Conservation (phyloP, 1,140 invertebrate genomes). For the Anadara kagoshimensis region DNA sequence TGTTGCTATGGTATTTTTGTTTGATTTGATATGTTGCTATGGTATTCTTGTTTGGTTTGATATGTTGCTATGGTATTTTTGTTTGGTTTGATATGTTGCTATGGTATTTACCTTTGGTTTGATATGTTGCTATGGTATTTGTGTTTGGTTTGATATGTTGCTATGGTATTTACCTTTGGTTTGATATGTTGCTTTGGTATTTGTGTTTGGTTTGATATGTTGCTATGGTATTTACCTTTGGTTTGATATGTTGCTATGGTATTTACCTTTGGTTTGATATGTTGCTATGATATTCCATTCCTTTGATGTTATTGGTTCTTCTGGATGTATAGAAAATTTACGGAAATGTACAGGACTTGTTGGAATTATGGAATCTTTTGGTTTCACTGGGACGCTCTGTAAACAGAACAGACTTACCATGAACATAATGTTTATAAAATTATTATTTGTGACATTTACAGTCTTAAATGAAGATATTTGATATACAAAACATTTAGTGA, state of each 20-base stretch:
- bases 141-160: not conserved
- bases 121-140: not conserved
- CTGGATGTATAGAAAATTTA: slow-evolving; percentile 52
- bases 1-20: slow-evolving; percentile 51
- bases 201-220: not conserved
- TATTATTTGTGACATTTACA: too few species aligned
- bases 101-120: not conserved
- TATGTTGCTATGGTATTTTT: not conserved
- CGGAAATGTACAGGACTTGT: slow-evolving; percentile 30
- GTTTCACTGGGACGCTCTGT: not conserved
- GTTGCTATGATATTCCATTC: slow-evolving; percentile 55
- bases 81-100: not conserved
- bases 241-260: not conserved
- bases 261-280: slow-evolving; percentile 47
- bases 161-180: not conserved
- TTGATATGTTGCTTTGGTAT: not conserved
- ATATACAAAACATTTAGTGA: too few species aligned
- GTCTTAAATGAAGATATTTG: too few species aligned
- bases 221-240: not conserved
- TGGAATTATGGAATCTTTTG: not conserved
- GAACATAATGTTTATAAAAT: too few species aligned
- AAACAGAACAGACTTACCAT: not conserved
- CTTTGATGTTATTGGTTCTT: slow-evolving; percentile 33
- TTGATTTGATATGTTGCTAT: slow-evolving; percentile 49
- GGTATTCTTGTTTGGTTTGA: slow-evolving; percentile 49